Conservation (phyloP, 2,797 vertebrate species). For the Semaprochilodus insignis region DNA sequence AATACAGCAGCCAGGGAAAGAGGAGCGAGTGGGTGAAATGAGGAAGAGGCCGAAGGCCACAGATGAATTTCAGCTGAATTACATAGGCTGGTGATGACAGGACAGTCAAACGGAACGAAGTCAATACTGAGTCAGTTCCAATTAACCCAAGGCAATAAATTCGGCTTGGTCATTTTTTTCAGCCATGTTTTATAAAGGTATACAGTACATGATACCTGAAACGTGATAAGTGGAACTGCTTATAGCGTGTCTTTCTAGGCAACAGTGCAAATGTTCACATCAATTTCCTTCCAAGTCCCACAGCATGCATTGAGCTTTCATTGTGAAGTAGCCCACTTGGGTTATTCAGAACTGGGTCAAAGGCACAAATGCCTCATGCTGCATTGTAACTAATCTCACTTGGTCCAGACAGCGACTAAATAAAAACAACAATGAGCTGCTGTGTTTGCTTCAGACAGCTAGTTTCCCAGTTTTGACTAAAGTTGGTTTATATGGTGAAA, state of each 20-base stretch:
- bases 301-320: slow-evolving; percentile 41
- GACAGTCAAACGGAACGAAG: slow-evolving; percentile 30
- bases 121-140: slow-evolving; percentile 45
- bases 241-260: slow-evolving; percentile 34
- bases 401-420: neutral
- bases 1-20: slow-evolving; percentile 45
- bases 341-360: slow-evolving; percentile 36
- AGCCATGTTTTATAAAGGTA: slow-evolving; percentile 43
- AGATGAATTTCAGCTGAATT: slow-evolving; percentile 44
- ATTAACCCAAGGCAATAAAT: slow-evolving; percentile 27
- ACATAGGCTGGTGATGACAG: slow-evolving; percentile 36
- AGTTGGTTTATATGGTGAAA: too few relatives aligned
- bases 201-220: slow-evolving; percentile 25
- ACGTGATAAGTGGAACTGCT: slow-evolving; percentile 35
- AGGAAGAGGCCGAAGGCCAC: slow-evolving; percentile 35
- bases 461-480: too few relatives aligned
- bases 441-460: neutral
- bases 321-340: slow-evolving; percentile 26
- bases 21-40: slow-evolving; percentile 14
- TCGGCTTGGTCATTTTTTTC: slow-evolving; percentile 26
- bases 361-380: slow-evolving; percentile 28
- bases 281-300: slow-evolving; percentile 31
- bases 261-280: slow-evolving; percentile 17
- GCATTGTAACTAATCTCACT: slow-evolving; percentile 16
- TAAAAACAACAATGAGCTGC: neutral